These are phyloP conservation scores for Xestia xanthographa DNA, from an alignment of 2,888 invertebrate genomes.

Conservation along the genomic window DNA sequence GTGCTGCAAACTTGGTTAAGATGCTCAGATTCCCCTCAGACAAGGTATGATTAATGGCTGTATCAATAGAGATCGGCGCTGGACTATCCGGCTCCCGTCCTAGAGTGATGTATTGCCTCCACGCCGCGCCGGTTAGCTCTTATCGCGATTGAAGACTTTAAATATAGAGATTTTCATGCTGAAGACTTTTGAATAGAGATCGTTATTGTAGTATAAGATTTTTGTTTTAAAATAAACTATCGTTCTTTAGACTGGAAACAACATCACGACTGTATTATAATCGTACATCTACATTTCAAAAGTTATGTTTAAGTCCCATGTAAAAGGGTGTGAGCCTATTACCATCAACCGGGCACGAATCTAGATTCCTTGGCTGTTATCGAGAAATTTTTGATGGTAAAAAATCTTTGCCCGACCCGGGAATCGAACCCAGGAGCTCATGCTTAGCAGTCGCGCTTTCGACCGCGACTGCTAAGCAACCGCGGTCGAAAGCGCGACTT, in stretches of 20 bases:
- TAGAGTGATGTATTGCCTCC: constrained; percentile 74
- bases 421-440: background rate
- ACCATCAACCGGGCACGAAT: background rate
- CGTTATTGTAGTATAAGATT: background rate
- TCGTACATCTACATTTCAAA: too few relatives aligned
- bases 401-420: background rate
- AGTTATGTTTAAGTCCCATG: too few relatives aligned
- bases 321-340: background rate
- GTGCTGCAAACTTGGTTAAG: constrained; percentile 56
- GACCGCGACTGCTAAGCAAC: too few relatives aligned
- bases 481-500: too few relatives aligned
- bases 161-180: constrained; percentile 51
- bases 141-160: constrained; percentile 60
- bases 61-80: constrained; percentile 77
- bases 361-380: background rate
- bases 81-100: constrained; percentile 67
- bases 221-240: background rate
- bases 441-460: too few relatives aligned
- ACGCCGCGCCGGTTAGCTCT: constrained; percentile 46
- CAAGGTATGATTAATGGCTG: constrained; percentile 80
- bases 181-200: constrained; percentile 35
- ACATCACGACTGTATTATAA: background rate
- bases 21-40: constrained; percentile 65
- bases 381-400: background rate
- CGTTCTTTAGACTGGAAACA: background rate